phyloP scores from a whole-genome alignment of 2,113 vertebrate genomes.

The Pteropus alecto region DNA sequence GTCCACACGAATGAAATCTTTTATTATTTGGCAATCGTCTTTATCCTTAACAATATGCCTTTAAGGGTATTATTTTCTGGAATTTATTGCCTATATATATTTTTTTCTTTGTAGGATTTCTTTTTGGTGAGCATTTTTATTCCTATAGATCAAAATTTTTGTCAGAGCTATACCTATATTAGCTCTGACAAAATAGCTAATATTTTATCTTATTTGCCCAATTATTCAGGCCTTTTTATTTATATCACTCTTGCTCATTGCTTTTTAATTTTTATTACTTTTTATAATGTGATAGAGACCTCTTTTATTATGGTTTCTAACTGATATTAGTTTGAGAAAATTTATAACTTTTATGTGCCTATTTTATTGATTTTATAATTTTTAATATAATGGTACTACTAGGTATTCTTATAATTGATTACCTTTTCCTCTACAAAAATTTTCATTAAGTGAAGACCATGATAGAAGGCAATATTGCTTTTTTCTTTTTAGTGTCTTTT shows the following conservation, averaged over 20 bases:
- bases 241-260: not conserved
- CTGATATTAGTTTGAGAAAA: not conserved
- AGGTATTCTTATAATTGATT: not conserved
- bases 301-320: not conserved
- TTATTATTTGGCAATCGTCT: not conserved
- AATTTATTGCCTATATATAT: not conserved
- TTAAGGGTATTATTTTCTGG: not conserved
- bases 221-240: not conserved
- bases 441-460: not conserved
- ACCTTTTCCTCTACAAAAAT: not conserved
- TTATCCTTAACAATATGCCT: not conserved
- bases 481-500: not conserved
- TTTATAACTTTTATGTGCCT: not conserved
- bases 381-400: not conserved
- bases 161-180: not conserved
- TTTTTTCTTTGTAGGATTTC: not conserved
- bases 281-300: not conserved
- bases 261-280: not conserved
- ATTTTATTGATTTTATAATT: not conserved
- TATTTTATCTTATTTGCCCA: not conserved
- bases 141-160: not conserved
- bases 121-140: not conserved
- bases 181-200: too few species aligned
- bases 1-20: not conserved
- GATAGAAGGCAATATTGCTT: not conserved